Evolutionary conservation across 2,113 vertebrate species (phyloP), one percentile per base, ranked within the genome.

Genomic region (Cranoglanis bouderius): DNA sequence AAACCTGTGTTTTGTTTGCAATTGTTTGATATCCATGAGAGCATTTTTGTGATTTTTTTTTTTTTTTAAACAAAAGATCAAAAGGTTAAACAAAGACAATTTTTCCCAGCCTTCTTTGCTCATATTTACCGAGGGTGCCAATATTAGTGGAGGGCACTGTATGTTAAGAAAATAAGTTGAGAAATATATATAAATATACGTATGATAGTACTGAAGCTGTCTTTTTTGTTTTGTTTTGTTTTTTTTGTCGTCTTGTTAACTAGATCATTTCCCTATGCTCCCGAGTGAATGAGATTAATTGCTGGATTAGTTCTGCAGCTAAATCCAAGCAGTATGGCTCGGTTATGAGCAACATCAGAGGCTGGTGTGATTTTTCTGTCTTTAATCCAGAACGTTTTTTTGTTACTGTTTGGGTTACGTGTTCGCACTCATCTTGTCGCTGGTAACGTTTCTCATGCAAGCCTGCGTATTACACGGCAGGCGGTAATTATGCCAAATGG

Each of bases 401-500:
- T 49, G 46, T 49, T 9, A 49, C 46, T 49, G 8, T 49, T 92
- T 90, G 84, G 87, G 90, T 93, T 85, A 91, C 82, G 90, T 61
- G 91, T 75, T 78, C 82, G 80, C 89, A 90, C 77, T 91, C 40
- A 24, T 93, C 89, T 80, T 81, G 90, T 89, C 92, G 94, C 94
- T 91, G 93, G 94, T 95, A 92, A 91, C 88, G 16, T 53, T 82
- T 19, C 72, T 78, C 46, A 90, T 90, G 90, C 94, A 90, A 86
- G 91, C 70, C 63, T 29, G 90, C 91, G 85, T 93, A 91, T 91
- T 72, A 89, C 88, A 88, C 29, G 65, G 90, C 74, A 85, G 88
- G 93, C 93, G 92, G 91, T 87, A 88, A 95, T 96, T 95, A 95
- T 94, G 94, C 93, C 95, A 96, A 95, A 94, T 94, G 95, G 94